Evolutionary conservation across 30 jellyfish, hydroid and myxozoan genomes (phyloP), one percentile per base, ranked within the genome.

Genomic region (Mastigias papua): DNA sequence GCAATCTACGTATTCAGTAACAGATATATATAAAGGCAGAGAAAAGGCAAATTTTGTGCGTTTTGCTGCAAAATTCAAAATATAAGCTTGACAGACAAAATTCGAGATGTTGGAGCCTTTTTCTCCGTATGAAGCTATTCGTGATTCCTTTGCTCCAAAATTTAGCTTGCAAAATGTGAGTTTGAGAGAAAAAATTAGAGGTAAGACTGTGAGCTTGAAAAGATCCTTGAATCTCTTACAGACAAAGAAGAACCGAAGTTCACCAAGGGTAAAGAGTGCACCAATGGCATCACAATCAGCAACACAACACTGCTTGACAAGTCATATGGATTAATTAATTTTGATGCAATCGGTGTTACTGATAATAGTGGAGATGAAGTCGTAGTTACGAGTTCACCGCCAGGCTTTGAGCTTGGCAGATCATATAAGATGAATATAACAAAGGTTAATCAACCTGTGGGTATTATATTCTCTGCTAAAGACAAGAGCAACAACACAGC

Each of bases 331-430:
- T 31, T 48, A 20, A 84, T 93, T 42, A 76, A 93, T 76, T 93
- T 93, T 64, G 97, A 93, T 34, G 93, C 88, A 0, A 89, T 93
- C 48, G 88, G 87, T 42, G 93, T 85, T 16, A 93, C 97, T 17
- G 98, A 93, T 49, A 93, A 93, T 87, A 93, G 98, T 46, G 97
- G 95, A 11, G 98, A 86, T n/a, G 88, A 91, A 48, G 68, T 84
- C 19, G 67, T 81, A 2, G 80, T 84, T 20, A 89, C 67, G 10
- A 76, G 92, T 63, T 49, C 90, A 21, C 93, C 93, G 1, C 84
- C 96, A 46, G 96, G 89, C 17, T 88, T 62, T 37, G 93, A 87
- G 80, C 66, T 93, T 46, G 98, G 98, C 1, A 64, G 74, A 22
- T 26, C 93, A 37, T 84, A 77, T 71, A 57, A 82, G 34, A 81